phyloP scores from a whole-genome alignment of 2,888 invertebrate genomes.

The Cyclophora punctaria region DNA sequence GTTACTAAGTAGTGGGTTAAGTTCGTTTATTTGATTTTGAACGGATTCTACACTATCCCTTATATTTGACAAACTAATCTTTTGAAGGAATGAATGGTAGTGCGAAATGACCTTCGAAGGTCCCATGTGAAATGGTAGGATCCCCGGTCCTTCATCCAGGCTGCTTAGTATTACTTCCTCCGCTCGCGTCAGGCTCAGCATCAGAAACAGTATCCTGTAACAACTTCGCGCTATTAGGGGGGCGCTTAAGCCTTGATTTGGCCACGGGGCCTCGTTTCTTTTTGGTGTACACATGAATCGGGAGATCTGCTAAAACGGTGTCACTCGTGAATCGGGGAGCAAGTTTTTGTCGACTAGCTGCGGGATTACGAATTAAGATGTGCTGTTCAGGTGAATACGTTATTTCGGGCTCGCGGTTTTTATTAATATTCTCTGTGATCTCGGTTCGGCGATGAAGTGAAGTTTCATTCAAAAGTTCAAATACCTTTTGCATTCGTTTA shows the following conservation, averaged over 20 bases:
- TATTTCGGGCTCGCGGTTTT: conserved; percentile 13
- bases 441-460: conserved; percentile 1
- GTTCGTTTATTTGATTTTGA: not conserved
- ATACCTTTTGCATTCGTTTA: conserved; percentile 8
- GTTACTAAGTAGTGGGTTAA: not conserved
- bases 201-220: conserved; percentile 15
- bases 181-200: not conserved
- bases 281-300: conserved; percentile 22
- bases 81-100: not conserved
- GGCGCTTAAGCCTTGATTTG: conserved; percentile 16
- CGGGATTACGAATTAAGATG: conserved; percentile 16
- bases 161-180: conserved; percentile 9
- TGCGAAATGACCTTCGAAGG: not conserved
- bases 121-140: conserved; percentile 10
- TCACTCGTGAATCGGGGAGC: conserved; percentile 21
- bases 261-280: conserved; percentile 18
- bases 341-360: conserved; percentile 18
- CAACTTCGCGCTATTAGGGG: conserved; percentile 17
- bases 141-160: conserved; percentile 15
- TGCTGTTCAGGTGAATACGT: conserved; percentile 14
- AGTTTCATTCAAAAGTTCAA: conserved; percentile 9
- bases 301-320: conserved; percentile 17
- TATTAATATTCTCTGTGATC: conserved; percentile 12
- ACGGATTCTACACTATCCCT: not conserved
- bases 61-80: not conserved